Conservation (phyloP, 2,113 vertebrate species). For the Pitta sordida region DNA sequence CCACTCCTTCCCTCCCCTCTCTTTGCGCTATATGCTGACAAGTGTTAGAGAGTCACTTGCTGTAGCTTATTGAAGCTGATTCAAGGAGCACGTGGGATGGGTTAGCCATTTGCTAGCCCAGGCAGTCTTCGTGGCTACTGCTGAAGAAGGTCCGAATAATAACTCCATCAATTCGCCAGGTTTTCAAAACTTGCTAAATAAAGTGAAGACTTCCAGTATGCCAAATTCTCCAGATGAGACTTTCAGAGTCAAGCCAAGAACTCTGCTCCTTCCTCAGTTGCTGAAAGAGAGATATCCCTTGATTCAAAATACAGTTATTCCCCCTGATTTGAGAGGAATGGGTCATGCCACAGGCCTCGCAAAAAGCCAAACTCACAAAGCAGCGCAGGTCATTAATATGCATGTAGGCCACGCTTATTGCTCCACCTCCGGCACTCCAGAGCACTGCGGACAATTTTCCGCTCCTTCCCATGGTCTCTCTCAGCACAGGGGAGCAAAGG, state of each 20-base stretch:
- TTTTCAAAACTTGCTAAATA: neutral
- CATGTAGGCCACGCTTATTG: too few species aligned
- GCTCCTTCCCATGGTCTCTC: too few species aligned
- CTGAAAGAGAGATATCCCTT: neutral
- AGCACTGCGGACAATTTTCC: too few species aligned
- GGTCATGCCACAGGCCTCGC: too few species aligned
- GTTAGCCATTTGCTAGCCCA: neutral
- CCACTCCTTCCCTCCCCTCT: fast-evolving
- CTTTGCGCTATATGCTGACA: neutral
- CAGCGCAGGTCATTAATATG: too few species aligned
- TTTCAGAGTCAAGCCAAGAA: neutral
- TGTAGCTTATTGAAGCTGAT: neutral
- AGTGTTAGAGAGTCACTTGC: neutral
- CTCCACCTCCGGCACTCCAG: too few species aligned
- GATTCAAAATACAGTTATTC: neutral
- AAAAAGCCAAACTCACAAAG: too few species aligned
- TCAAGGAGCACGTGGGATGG: neutral
- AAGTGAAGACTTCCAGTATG: neutral
- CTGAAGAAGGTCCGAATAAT: neutral
- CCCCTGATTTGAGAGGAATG: too few species aligned
- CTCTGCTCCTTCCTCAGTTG: neutral
- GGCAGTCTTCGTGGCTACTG: neutral
- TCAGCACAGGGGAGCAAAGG: too few species aligned
- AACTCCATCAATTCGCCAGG: neutral
- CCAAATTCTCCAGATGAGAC: neutral